Percentiles rank a stretch among this genome's conserved stretches.
Evolutionary conservation across 1,140 invertebrate species (phyloP).

Genomic region (Heliconius hermathena): DNA sequence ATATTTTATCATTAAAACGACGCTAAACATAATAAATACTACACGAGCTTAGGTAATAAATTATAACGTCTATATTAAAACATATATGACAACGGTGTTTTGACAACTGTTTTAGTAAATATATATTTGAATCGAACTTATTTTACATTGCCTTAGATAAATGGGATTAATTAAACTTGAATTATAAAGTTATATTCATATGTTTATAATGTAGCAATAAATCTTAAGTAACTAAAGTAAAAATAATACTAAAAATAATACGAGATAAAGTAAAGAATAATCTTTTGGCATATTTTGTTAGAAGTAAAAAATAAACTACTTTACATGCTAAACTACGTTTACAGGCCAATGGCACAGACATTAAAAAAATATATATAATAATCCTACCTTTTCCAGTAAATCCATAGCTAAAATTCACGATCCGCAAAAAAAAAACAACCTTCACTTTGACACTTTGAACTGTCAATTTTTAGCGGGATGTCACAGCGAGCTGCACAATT

Average conservation of each 20-base stretch:
- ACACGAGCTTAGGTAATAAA: background rate
- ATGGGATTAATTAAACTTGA: background rate
- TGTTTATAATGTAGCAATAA: background rate
- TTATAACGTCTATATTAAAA: background rate
- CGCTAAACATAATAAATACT: background rate
- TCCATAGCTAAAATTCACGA: slow-evolving; percentile 31
- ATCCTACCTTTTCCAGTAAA: slow-evolving; percentile 30
- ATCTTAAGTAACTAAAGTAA: background rate
- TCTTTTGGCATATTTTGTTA: background rate
- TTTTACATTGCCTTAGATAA: background rate
- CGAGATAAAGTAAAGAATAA: background rate
- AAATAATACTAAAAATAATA: background rate
- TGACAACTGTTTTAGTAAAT: background rate
- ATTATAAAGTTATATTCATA: background rate
- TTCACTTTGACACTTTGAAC: slow-evolving; percentile 33
- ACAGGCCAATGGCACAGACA: background rate
- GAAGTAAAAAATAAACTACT: background rate
- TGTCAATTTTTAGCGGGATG: slow-evolving; percentile 42
- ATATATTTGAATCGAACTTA: background rate
- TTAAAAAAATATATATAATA: background rate
- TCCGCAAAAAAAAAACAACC: slow-evolving; percentile 29
- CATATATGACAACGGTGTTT: background rate
- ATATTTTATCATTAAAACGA: background rate
- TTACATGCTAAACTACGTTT: background rate
- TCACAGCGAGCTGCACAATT: slow-evolving; percentile 15